Conservation (phyloP, 2,888 invertebrate species). For the Nycteola revayana region DNA sequence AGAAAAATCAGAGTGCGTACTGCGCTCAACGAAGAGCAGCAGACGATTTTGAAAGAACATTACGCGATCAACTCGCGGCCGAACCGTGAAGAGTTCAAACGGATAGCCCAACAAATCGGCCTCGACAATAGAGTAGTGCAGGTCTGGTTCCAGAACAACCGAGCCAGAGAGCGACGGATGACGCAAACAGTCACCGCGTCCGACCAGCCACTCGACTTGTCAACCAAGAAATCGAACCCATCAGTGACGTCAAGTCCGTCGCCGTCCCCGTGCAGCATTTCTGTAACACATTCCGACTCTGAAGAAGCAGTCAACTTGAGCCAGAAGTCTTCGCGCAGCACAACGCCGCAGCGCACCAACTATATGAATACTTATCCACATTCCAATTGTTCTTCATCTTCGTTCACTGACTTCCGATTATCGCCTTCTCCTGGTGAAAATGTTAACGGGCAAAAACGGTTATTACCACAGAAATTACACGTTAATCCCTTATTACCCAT, state of each 20-base stretch:
- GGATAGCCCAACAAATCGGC: constrained; percentile 90
- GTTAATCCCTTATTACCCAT: constrained; percentile 82
- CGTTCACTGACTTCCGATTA: constrained; percentile 71
- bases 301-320: constrained; percentile 91
- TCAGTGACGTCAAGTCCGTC: constrained; percentile 82
- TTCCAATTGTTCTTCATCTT: constrained; percentile 83
- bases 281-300: constrained; percentile 84
- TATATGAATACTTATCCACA: constrained; percentile 80
- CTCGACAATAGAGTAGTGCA: constrained; percentile 91
- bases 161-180: constrained; percentile 92
- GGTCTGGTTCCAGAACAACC: constrained; percentile 98
- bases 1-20: constrained; percentile 95
- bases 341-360: constrained; percentile 79
- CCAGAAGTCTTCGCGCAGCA: constrained; percentile 85
- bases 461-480: constrained; percentile 50
- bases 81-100: constrained; percentile 94
- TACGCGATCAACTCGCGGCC: constrained; percentile 96
- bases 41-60: constrained; percentile 92
- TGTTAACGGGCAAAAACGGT: constrained; percentile 59
- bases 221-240: constrained; percentile 87
- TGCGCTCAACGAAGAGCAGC: constrained; percentile 96
- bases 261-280: constrained; percentile 84
- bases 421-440: constrained; percentile 76
- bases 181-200: constrained; percentile 53
- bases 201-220: constrained; percentile 95